Evolutionary conservation across 2,113 vertebrate genomes (phyloP).

Genomic region (Mola mola): DNA sequence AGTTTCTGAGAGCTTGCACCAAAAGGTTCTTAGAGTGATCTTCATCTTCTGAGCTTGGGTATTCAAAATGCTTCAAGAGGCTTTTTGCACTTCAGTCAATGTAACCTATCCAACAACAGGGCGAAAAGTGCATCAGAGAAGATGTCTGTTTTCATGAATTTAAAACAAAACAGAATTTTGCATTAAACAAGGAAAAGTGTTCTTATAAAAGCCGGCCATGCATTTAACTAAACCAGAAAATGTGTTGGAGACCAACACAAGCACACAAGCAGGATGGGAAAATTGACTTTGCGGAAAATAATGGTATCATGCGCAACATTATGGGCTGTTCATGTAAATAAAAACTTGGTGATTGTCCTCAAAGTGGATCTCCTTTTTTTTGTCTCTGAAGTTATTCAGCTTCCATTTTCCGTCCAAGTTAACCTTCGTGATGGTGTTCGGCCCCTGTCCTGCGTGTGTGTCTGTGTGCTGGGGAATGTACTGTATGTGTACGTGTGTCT

Average conservation of each 20-base stretch:
- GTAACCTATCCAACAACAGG: constrained; percentile 31
- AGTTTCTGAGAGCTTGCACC: constrained; percentile 11
- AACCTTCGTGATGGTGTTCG: constrained; percentile 70
- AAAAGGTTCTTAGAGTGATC: constrained; percentile 6
- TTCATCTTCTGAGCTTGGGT: constrained; percentile 10
- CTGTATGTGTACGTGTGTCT: constrained; percentile 51
- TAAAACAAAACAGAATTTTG: constrained; percentile 19
- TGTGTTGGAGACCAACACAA: not conserved
- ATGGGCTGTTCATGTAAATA: not conserved
- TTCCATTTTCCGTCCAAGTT: constrained; percentile 38
- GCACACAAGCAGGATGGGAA: constrained; percentile 1
- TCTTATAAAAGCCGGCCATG: not conserved
- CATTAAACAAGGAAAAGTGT: constrained; percentile 25
- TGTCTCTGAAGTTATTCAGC: constrained; percentile 10
- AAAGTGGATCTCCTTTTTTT: not conserved
- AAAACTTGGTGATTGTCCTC: not conserved
- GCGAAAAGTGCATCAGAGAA: too few relatives aligned
- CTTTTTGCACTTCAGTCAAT: constrained; percentile 13
- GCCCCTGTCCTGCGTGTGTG: constrained; percentile 39
- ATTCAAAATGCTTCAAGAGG: constrained; percentile 26
- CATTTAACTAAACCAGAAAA: not conserved
- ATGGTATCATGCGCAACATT: not conserved
- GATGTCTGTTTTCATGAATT: constrained; percentile 14
- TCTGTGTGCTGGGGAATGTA: constrained; percentile 50
- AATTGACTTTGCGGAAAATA: too few relatives aligned